These are phyloP conservation scores for Lepilemur septentrionalis DNA, from an alignment of 2,797 vertebrate species.

Conservation along the genomic window DNA sequence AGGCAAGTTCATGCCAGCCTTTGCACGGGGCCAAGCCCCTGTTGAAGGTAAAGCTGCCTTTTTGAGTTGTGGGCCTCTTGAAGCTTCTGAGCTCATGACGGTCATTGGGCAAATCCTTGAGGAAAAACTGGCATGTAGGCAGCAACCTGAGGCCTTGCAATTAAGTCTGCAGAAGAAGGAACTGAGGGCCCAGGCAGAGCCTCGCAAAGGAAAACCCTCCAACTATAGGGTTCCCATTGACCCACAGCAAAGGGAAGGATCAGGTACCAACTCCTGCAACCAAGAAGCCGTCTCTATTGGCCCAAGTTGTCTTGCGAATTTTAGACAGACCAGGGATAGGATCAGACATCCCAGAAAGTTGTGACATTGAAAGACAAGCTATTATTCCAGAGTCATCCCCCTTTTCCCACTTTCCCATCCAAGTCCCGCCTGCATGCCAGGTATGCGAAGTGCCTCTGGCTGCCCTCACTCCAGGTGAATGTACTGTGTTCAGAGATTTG, in stretches of 20 bases:
- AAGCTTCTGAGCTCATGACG: slow-evolving; percentile 42
- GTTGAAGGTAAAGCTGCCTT: neutral
- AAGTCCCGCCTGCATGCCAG: neutral
- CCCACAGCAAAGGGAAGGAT: neutral
- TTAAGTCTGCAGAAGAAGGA: neutral
- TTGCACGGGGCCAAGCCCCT: neutral
- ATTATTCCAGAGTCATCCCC: neutral
- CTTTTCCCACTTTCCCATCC: neutral
- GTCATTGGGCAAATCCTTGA: slow-evolving; percentile 41
- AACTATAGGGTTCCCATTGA: neutral
- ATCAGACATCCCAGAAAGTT: neutral
- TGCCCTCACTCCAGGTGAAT: neutral
- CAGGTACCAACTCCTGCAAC: neutral
- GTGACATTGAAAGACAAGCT: neutral
- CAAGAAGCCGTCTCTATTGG: neutral
- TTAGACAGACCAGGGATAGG: neutral
- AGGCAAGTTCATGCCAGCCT: neutral
- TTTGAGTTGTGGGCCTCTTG: neutral
- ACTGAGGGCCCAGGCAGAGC: neutral
- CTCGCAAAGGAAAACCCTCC: neutral
- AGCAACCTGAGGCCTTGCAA: neutral
- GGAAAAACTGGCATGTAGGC: neutral
- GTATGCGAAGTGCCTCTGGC: neutral
- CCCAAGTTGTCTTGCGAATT: neutral
- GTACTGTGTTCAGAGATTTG: neutral